Evolutionary conservation across 2,888 invertebrate genomes (phyloP), one percentile per base, ranked within the genome.

Genomic region (Microctonus hyperodae): DNA sequence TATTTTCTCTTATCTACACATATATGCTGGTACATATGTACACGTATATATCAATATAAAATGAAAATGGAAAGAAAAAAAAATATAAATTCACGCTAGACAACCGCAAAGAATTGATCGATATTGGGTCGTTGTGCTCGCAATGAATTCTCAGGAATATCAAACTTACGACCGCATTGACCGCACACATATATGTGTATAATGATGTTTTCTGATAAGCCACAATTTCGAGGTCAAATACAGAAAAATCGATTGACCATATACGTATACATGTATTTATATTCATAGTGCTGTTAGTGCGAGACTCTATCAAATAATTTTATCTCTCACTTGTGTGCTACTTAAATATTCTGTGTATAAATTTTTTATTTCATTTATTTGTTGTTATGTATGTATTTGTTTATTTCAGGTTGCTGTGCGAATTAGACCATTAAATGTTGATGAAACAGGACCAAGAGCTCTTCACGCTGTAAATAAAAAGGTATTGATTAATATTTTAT

Each of bases 361-460:
- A 28, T 37, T 55, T 28, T 48, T 31, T 44, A 31, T 48, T 57
- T 51, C 23, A 22, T 22, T 44, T n/a, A n/a, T 28, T 48, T 28
- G 35, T 23, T 23, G 50, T 67, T 50, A 59, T 60, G 53, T 69
- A 64, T 35, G 53, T 50, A 48, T 64, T 3, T 13, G 44, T 59
- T 22, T 53, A 37, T 65, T 67, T 65, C 74, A 92, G 95, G 97
- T 97, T 70, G 95, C 94, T 57, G 93, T 97, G 64, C 90, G 97
- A 76, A 93, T 97, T 71, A 89, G 96, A 68, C 97, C 97, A 7
- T 87, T 94, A 71, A 89, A 90, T 71, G 82, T 87, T 40, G 91
- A 91, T 78, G 97, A 97, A 85, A 88, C 89, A 55, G 75, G 74
- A 28, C 89, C 90, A 58, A 89, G 92, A 77, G 89, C 91, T 78